Percentiles rank a stretch among this genome's conserved stretches.
These are phyloP conservation scores for Achroia grisella DNA, from an alignment of 1,140 invertebrate genomes.

Conservation along the genomic window DNA sequence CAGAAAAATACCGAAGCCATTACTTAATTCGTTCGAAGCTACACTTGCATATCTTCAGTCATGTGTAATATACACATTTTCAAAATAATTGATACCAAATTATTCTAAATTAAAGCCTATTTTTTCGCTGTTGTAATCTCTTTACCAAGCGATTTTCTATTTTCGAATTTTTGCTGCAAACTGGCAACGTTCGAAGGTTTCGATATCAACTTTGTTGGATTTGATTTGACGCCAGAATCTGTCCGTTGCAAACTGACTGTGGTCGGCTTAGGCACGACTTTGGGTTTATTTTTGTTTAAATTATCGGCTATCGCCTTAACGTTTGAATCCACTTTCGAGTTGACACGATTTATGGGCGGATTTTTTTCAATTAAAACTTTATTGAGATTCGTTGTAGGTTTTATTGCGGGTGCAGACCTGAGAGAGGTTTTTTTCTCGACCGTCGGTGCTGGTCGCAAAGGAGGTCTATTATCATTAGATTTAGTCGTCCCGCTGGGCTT, in stretches of 20 bases:
- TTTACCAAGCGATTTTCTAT: slow-evolving; percentile 62
- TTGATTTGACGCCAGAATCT: slow-evolving; percentile 53
- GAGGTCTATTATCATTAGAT: slow-evolving; percentile 50
- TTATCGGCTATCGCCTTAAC: slow-evolving; percentile 59
- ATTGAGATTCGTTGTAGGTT: slow-evolving; percentile 30
- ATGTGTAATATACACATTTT: slow-evolving; percentile 1
- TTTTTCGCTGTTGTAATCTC: slow-evolving; percentile 51
- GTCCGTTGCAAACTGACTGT: slow-evolving; percentile 44
- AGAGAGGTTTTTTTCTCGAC: slow-evolving; percentile 42
- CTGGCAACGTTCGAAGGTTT: slow-evolving; percentile 81
- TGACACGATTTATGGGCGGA: slow-evolving; percentile 29
- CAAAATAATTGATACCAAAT: slow-evolving; percentile 5
- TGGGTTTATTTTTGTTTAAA: slow-evolving; percentile 60
- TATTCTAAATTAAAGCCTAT: slow-evolving; percentile 18
- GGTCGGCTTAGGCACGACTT: slow-evolving; percentile 56
- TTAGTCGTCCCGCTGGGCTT: slow-evolving; percentile 41
- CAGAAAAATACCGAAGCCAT: too few relatives aligned
- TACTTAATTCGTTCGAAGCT: too few relatives aligned
- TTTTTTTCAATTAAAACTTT: slow-evolving; percentile 36
- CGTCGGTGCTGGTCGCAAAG: slow-evolving; percentile 36
- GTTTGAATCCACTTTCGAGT: slow-evolving; percentile 49
- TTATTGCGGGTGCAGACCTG: slow-evolving; percentile 30
- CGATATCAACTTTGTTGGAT: slow-evolving; percentile 70
- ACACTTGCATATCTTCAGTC: slow-evolving; percentile 1
- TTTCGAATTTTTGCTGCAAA: slow-evolving; percentile 84